Conservation (phyloP, 2,797 vertebrate species). For the Siniperca scherzeri region DNA sequence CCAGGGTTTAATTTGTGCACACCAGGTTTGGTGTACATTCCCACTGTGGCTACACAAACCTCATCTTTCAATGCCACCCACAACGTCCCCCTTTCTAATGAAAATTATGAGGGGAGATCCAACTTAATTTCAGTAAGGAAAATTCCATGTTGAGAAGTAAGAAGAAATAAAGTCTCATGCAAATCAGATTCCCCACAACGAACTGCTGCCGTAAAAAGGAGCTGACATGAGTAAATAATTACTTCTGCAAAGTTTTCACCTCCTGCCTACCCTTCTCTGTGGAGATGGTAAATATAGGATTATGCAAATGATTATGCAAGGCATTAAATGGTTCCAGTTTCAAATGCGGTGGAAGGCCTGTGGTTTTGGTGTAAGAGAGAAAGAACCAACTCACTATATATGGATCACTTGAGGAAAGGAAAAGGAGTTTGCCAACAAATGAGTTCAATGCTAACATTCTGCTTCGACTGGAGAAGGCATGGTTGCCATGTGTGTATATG, state of each 20-base stretch:
- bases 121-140: constrained; percentile 47
- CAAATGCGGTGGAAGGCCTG: constrained; percentile 54
- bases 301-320: constrained; percentile 59
- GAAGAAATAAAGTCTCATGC: constrained; percentile 41
- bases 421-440: constrained; percentile 41
- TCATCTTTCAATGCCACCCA: constrained; percentile 66
- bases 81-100: constrained; percentile 46
- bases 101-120: constrained; percentile 20
- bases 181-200: constrained; percentile 36
- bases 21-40: constrained; percentile 23
- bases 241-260: constrained; percentile 42
- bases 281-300: constrained; percentile 65
- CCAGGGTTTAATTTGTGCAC: constrained; percentile 54
- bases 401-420: constrained; percentile 42
- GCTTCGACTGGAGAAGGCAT: constrained; percentile 24
- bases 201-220: constrained; percentile 41
- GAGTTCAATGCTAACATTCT: constrained; percentile 46
- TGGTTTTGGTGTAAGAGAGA: constrained; percentile 47
- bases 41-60: constrained; percentile 49
- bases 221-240: constrained; percentile 67
- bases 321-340: constrained; percentile 63
- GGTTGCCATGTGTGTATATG: constrained; percentile 28
- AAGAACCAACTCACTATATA: constrained; percentile 59
- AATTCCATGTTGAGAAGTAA: constrained; percentile 57
- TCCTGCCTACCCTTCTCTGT: constrained; percentile 5